phyloP scores from a whole-genome alignment of 2,797 vertebrate genomes.

The Chaunax sp. region DNA sequence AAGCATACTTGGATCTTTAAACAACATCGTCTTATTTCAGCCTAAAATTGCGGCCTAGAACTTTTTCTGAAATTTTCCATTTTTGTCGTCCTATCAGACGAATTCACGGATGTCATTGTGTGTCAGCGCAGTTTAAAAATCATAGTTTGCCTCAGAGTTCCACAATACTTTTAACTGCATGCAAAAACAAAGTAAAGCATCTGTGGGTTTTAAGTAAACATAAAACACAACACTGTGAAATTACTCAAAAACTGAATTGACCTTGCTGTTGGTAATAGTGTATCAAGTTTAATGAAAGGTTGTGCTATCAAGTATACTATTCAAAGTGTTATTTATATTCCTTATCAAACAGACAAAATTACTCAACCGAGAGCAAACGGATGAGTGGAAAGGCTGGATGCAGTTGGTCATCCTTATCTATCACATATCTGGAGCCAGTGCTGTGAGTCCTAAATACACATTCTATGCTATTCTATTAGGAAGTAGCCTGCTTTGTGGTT shows the following conservation, averaged over 20 bases:
- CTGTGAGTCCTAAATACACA: slow-evolving; percentile 84
- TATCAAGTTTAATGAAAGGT: neutral
- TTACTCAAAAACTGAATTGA: neutral
- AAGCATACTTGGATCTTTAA: neutral
- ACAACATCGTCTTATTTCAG: neutral
- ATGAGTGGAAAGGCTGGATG: slow-evolving; percentile 99
- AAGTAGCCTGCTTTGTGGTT: neutral
- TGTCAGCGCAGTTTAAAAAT: neutral
- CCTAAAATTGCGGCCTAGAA: too few relatives aligned
- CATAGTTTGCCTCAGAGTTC: neutral
- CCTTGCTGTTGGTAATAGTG: neutral
- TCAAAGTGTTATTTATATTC: neutral
- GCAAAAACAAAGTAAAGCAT: neutral
- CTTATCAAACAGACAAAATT: slow-evolving; percentile 87
- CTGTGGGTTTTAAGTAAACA: neutral
- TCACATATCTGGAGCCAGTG: slow-evolving; percentile 98
- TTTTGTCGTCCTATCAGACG: too few relatives aligned
- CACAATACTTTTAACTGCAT: neutral
- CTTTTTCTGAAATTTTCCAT: too few relatives aligned
- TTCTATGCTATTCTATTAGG: neutral
- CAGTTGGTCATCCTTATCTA: slow-evolving; percentile 99
- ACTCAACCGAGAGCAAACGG: slow-evolving; percentile 97
- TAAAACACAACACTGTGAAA: neutral
- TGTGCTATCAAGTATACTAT: neutral
- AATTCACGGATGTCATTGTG: neutral